phyloP scores from a whole-genome alignment of 2,113 vertebrate genomes.

The Tragelaphus buxtoni region DNA sequence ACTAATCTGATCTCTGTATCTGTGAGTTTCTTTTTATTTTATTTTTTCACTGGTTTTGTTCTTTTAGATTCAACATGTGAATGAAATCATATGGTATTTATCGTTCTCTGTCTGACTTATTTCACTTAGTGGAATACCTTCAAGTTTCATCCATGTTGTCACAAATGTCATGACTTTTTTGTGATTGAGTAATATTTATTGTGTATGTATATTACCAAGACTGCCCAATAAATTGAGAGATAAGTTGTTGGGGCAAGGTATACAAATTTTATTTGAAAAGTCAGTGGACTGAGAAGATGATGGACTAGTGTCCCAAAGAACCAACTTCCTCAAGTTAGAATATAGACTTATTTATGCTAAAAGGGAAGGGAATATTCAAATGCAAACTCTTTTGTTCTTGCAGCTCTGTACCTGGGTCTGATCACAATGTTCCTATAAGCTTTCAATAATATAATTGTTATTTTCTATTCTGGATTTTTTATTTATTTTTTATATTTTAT shows the following conservation, averaged over 20 bases:
- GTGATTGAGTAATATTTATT: not conserved
- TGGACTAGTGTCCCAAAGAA: not conserved
- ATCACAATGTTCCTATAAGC: not conserved
- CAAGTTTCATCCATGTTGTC: not conserved
- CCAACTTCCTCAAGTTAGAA: not conserved
- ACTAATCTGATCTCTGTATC: not conserved
- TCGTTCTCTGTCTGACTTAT: not conserved
- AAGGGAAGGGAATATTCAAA: not conserved
- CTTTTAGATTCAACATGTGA: not conserved
- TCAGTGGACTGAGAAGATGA: not conserved
- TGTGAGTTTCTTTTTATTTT: not conserved
- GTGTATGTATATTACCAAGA: not conserved
- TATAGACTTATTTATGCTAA: not conserved
- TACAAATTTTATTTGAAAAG: not conserved
- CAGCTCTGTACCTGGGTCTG: not conserved
- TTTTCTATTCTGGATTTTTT: not conserved
- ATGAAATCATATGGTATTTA: not conserved
- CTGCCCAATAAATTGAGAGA: not conserved
- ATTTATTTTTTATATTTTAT: too few species aligned
- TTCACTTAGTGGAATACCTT: not conserved
- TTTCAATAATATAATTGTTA: not conserved
- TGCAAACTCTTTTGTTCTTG: not conserved
- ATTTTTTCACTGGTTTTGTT: not conserved
- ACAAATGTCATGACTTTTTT: not conserved
- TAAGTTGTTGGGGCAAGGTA: not conserved